phyloP scores from a whole-genome alignment of 2,113 vertebrate genomes.

The Cyanoderma ruficeps region DNA sequence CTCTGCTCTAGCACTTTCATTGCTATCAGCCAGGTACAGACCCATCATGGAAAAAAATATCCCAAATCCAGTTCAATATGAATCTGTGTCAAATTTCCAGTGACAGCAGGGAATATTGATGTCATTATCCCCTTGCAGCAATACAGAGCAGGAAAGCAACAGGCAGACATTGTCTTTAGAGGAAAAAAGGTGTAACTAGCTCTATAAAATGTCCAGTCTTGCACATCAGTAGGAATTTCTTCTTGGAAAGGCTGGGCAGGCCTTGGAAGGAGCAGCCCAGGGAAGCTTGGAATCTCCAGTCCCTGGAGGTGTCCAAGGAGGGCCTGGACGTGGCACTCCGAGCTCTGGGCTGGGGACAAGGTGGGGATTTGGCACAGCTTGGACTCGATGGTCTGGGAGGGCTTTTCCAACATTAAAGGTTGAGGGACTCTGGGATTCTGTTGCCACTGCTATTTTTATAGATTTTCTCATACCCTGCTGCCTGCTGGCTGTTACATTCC shows the following conservation, averaged over 20 bases:
- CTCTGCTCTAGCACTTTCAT: background rate
- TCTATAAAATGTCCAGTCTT: background rate
- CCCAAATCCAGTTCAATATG: constrained; percentile 12
- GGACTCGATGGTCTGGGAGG: background rate
- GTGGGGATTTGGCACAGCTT: fast-evolving
- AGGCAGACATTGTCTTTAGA: background rate
- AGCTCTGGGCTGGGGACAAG: background rate
- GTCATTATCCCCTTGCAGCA: background rate
- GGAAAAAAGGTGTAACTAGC: background rate
- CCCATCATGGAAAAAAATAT: background rate
- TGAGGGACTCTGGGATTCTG: background rate
- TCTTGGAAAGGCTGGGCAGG: background rate
- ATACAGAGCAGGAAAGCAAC: background rate
- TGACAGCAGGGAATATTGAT: background rate
- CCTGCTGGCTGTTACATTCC: background rate
- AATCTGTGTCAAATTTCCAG: constrained; percentile 13
- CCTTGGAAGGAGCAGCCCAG: background rate
- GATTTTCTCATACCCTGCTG: background rate
- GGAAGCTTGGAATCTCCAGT: background rate
- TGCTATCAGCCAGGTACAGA: background rate
- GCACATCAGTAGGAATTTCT: background rate
- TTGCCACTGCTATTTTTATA: background rate
- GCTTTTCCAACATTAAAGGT: background rate
- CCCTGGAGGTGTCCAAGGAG: background rate
- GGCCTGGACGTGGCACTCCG: fast-evolving